Conservation (phyloP, 2,113 vertebrate species). For the Orcinus orca region DNA sequence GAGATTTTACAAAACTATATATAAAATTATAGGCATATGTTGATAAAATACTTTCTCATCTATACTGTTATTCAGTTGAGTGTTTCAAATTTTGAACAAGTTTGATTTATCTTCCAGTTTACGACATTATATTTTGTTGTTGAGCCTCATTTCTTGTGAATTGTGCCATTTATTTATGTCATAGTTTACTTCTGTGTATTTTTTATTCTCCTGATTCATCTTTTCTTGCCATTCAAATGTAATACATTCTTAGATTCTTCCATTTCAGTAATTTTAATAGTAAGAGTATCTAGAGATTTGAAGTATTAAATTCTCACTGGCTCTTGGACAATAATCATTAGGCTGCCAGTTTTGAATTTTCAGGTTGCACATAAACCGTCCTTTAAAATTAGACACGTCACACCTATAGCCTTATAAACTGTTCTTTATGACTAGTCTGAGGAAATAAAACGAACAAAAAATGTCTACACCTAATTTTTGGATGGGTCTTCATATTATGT, state of each 20-base stretch:
- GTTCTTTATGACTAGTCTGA: background rate
- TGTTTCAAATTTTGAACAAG: background rate
- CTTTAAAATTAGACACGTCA: background rate
- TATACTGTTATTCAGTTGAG: background rate
- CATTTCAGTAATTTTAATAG: background rate
- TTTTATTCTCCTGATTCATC: background rate
- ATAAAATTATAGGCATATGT: background rate
- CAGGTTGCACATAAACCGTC: background rate
- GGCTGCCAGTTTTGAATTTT: background rate
- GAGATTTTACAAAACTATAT: background rate
- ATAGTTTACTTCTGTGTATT: background rate
- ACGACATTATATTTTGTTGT: background rate
- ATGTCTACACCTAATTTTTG: background rate
- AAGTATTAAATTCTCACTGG: background rate
- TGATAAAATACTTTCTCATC: constrained; percentile 1
- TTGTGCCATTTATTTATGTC: background rate
- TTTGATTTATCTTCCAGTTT: background rate
- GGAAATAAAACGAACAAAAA: background rate
- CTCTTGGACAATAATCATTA: background rate
- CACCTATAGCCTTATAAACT: background rate
- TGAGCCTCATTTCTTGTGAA: background rate
- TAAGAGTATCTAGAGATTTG: background rate
- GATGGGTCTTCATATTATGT: background rate
- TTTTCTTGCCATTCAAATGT: background rate
- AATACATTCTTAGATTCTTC: background rate